Percentiles rank a stretch among this genome's conserved stretches.
Conservation (phyloP, 1,140 invertebrate species). For the Whitmania pigra region DNA sequence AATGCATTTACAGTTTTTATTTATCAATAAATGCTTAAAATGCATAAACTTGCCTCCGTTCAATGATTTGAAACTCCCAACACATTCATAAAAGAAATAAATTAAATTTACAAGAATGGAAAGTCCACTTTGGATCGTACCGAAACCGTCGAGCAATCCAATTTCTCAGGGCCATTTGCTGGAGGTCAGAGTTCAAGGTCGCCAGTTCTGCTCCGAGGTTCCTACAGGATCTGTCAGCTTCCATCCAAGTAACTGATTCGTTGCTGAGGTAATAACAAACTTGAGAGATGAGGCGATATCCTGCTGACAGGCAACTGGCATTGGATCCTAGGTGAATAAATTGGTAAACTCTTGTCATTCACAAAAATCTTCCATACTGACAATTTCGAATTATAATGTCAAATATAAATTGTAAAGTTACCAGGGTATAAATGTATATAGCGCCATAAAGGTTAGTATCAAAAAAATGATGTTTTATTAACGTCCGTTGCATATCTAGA, state of each 20-base stretch:
- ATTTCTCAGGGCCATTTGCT: conserved; percentile 3
- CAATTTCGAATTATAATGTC: not conserved
- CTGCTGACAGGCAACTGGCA: not conserved
- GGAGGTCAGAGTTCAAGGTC: not conserved
- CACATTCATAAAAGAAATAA: not conserved
- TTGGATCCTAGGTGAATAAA: too few species aligned
- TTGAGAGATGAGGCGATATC: not conserved
- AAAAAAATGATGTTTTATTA: too few species aligned
- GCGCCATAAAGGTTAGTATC: too few species aligned
- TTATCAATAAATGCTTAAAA: too few species aligned
- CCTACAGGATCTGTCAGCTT: not conserved
- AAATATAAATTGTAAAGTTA: not conserved
- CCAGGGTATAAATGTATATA: too few species aligned
- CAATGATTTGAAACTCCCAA: too few species aligned
- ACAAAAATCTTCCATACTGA: not conserved
- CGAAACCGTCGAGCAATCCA: not conserved
- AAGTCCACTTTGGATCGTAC: not conserved
- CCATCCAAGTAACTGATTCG: not conserved
- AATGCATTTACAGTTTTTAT: too few species aligned
- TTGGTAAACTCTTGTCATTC: too few species aligned
- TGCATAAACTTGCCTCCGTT: too few species aligned
- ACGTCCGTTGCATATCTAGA: too few species aligned
- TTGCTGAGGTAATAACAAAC: not conserved
- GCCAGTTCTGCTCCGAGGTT: not conserved
- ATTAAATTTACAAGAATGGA: not conserved